Percentiles rank a stretch among this genome's conserved stretches.
Evolutionary conservation across 2,888 invertebrate species (phyloP).

Genomic region (Luperina testacea): DNA sequence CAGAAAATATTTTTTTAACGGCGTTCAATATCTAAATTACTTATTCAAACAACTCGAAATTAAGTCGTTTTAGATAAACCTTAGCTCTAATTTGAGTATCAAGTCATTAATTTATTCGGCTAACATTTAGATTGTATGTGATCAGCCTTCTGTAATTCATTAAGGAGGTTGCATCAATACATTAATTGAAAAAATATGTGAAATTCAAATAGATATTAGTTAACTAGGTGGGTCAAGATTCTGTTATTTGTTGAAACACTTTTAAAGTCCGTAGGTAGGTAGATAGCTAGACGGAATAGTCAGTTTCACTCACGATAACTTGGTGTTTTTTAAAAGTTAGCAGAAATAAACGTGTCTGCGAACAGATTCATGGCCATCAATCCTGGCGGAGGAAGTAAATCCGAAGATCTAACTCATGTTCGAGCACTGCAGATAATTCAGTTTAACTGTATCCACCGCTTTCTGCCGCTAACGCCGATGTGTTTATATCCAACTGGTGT

Average conservation of each 20-base stretch:
- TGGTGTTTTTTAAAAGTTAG: conserved; percentile 8
- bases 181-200: conserved; percentile 35
- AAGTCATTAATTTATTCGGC: conserved; percentile 31
- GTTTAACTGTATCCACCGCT: conserved; percentile 70
- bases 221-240: neutral
- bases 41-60: conserved; percentile 19
- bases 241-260: neutral
- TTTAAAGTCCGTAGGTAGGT: neutral
- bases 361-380: conserved; percentile 26
- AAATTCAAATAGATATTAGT: neutral
- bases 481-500: conserved; percentile 77
- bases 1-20: neutral
- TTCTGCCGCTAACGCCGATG: conserved; percentile 71
- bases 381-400: conserved; percentile 32
- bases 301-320: conserved; percentile 6
- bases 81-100: conserved; percentile 21
- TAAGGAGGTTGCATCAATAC: conserved; percentile 9
- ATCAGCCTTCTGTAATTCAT: neutral
- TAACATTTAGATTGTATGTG: conserved; percentile 34
- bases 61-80: conserved; percentile 52
- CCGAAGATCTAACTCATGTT: conserved; percentile 49
- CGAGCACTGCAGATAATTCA: conserved; percentile 63
- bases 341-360: conserved; percentile 25
- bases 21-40: conserved; percentile 28
- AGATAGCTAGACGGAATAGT: neutral